Evolutionary conservation across 2,797 vertebrate species (phyloP).

Genomic region (Spondyliosoma cantharus): DNA sequence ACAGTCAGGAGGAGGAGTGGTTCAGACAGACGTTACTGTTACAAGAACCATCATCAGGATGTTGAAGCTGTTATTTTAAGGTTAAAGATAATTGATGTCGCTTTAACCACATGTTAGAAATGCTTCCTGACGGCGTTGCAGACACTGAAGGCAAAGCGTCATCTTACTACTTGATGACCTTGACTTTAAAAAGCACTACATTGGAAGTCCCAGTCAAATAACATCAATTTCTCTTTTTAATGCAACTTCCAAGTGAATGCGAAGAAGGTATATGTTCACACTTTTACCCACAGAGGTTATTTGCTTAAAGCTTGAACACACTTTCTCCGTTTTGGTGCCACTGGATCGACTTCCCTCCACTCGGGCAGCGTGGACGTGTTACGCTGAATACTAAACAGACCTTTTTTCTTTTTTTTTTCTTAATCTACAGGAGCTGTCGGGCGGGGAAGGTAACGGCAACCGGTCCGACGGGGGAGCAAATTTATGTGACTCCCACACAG

Average conservation of each 20-base stretch:
- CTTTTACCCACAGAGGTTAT: conserved; percentile 13
- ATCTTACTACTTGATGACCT: too few species aligned
- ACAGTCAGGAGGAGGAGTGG: too few species aligned
- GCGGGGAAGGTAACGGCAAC: conserved; percentile 34
- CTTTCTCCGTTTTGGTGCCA: conserved; percentile 39
- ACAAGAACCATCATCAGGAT: too few species aligned
- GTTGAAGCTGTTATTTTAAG: too few species aligned
- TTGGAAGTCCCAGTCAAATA: too few species aligned
- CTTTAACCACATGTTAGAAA: too few species aligned
- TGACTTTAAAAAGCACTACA: too few species aligned
- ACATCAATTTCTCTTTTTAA: not conserved
- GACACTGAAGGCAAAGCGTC: too few species aligned
- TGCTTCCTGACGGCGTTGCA: too few species aligned
- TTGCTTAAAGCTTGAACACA: conserved; percentile 19
- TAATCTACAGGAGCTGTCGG: conserved; percentile 77
- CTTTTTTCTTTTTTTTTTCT: conserved; percentile 54
- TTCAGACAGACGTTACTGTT: too few species aligned
- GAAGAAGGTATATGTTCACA: not conserved
- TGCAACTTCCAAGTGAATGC: not conserved
- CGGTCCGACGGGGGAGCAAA: conserved; percentile 51
- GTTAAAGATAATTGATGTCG: too few species aligned
- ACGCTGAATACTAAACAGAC: conserved; percentile 62
- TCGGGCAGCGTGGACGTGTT: conserved; percentile 34
- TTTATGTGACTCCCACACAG: conserved; percentile 53
- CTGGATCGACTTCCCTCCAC: conserved; percentile 35